A percentile compares a stretch with the other conserved stretches of the same genome.
Evolutionary conservation across 1,140 invertebrate species (phyloP).

Genomic region (Drosophila gunungcola): DNA sequence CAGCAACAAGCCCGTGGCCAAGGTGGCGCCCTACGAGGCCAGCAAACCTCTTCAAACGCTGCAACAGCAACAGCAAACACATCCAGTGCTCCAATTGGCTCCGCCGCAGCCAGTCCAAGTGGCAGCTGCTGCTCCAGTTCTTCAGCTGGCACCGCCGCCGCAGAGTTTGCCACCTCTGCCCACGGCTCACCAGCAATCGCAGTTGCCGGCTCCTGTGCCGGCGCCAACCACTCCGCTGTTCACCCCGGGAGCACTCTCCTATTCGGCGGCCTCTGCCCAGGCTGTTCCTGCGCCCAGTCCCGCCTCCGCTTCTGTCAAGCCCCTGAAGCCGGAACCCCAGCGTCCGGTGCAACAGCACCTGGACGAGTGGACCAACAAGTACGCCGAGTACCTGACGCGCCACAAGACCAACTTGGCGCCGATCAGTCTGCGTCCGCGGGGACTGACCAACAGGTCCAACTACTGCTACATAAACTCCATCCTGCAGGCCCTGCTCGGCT

Average conservation of each 20-base stretch:
- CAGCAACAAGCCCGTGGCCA: conserved; percentile 86
- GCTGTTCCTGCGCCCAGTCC: conserved; percentile 57
- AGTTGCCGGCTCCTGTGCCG: conserved; percentile 62
- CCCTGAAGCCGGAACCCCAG: conserved; percentile 41
- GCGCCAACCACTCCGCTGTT: conserved; percentile 69
- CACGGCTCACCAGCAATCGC: conserved; percentile 62
- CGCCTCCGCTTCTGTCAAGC: conserved; percentile 45
- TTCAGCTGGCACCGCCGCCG: conserved; percentile 21
- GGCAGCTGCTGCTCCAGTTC: conserved; percentile 2
- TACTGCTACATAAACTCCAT: conserved; percentile 98
- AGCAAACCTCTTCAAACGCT: conserved; percentile 64
- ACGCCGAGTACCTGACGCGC: conserved; percentile 89
- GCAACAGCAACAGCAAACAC: conserved; percentile 13
- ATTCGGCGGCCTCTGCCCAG: conserved; percentile 82
- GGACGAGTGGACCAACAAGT: conserved; percentile 79
- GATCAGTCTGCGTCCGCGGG: conserved; percentile 92
- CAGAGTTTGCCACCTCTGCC: conserved; percentile 20
- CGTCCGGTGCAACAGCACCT: conserved; percentile 63
- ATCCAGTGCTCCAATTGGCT: conserved; percentile 34
- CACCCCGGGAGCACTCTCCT: conserved; percentile 79
- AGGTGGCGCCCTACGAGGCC: conserved; percentile 86
- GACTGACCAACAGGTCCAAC: conserved; percentile 95
- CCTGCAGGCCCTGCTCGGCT: conserved; percentile 94
- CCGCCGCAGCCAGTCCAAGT: conserved; percentile 34
- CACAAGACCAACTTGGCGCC: conserved; percentile 91